Evolutionary conservation across 2,113 vertebrate genomes (phyloP).

Genomic region (Trachemys scripta): DNA sequence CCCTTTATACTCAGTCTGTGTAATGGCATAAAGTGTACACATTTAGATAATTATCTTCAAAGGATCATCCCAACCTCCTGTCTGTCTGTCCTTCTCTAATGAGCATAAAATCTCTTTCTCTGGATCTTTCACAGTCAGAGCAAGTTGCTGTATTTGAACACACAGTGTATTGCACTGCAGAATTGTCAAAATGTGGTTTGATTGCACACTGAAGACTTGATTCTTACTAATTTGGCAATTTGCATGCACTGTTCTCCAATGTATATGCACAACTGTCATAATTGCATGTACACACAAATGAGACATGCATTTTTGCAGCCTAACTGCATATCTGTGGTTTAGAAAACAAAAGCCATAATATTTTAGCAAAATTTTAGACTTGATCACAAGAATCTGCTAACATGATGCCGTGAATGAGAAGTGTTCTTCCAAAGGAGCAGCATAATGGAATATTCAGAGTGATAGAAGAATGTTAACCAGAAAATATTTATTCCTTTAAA

Average conservation of each 20-base stretch:
- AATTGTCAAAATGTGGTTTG: neutral
- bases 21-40: neutral
- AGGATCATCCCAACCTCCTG: neutral
- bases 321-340: neutral
- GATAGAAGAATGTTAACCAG: neutral
- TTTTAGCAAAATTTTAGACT: too few relatives aligned
- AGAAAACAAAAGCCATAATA: too few relatives aligned
- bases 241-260: neutral
- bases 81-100: neutral
- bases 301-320: neutral
- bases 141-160: neutral
- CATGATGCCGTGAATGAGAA: fast-evolving
- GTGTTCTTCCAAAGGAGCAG: neutral
- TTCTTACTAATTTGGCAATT: neutral
- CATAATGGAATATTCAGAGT: neutral
- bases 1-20: neutral
- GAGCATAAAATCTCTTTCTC: neutral
- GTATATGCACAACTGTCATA: neutral
- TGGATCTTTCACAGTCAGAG: neutral
- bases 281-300: neutral
- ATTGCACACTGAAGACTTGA: neutral
- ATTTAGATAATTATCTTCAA: neutral
- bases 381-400: neutral
- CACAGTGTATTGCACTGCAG: neutral
- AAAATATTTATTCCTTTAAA: neutral